Evolutionary conservation across 2,797 vertebrate species (phyloP).

Genomic region (Darevskia nairensis): DNA sequence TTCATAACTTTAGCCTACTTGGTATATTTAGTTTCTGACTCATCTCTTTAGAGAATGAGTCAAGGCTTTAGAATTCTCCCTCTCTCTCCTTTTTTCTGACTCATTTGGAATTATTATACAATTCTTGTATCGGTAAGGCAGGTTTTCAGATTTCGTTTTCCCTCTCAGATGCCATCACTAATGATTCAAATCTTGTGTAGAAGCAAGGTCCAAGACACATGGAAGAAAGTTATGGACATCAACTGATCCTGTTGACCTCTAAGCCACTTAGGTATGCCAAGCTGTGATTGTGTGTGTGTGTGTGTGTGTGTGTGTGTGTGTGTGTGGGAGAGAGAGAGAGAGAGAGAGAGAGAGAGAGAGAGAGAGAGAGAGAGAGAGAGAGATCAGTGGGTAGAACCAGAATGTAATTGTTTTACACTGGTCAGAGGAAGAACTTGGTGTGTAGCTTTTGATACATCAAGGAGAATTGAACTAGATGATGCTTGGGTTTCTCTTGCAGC

Average conservation of each 20-base stretch:
- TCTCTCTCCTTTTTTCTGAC: slow-evolving; percentile 69
- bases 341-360: too few species aligned
- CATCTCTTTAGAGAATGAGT: slow-evolving; percentile 74
- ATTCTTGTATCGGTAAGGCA: slow-evolving; percentile 67
- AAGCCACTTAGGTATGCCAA: not conserved
- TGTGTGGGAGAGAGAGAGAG: too few species aligned
- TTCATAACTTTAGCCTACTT: slow-evolving; percentile 62
- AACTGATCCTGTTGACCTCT: slow-evolving; percentile 38
- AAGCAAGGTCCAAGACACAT: slow-evolving; percentile 57
- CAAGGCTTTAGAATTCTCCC: slow-evolving; percentile 63
- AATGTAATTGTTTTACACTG: too few species aligned
- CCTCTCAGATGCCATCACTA: slow-evolving; percentile 61
- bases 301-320: too few species aligned
- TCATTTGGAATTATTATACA: slow-evolving; percentile 74
- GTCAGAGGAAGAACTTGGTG: not conserved
- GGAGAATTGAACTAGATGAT: too few species aligned
- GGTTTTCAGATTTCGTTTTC: slow-evolving; percentile 64
- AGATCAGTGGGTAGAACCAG: too few species aligned
- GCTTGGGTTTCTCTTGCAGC: too few species aligned
- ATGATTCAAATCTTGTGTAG: slow-evolving; percentile 67
- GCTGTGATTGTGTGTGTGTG: too few species aligned
- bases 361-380: too few species aligned
- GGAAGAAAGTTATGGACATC: not conserved
- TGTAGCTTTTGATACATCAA: too few species aligned
- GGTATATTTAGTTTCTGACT: slow-evolving; percentile 80